phyloP scores from a whole-genome alignment of 2,113 vertebrate genomes.

The Phaethon lepturus region DNA sequence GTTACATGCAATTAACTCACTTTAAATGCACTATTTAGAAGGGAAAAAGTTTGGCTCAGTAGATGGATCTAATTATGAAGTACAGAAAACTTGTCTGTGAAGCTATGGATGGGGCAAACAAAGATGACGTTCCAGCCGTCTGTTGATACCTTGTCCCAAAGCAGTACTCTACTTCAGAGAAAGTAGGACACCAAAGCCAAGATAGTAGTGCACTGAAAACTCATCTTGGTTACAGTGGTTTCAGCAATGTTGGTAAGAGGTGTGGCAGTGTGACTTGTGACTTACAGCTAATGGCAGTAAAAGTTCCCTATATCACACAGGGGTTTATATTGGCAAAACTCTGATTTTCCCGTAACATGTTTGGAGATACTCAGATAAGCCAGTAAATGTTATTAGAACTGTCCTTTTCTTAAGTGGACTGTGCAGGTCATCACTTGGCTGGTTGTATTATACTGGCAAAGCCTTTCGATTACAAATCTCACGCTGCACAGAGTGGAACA shows the following conservation, averaged over 20 bases:
- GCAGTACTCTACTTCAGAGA: not conserved
- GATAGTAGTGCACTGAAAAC: not conserved
- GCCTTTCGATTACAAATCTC: not conserved
- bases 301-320: not conserved
- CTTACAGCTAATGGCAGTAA: not conserved
- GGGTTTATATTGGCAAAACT: not conserved
- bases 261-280: not conserved
- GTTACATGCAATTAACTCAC: not conserved
- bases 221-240: not conserved
- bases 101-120: not conserved
- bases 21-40: not conserved
- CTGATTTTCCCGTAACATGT: not conserved
- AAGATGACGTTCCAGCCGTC: not conserved
- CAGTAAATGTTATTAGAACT: not conserved
- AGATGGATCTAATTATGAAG: not conserved
- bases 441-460: not conserved
- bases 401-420: not conserved
- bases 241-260: not conserved
- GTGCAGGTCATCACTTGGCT: not conserved
- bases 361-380: not conserved
- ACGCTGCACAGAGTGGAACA: not conserved
- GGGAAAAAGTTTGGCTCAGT: not conserved
- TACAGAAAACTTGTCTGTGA: not conserved
- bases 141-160: fast-evolving
- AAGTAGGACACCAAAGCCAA: not conserved